phyloP scores from a whole-genome alignment of 2,113 vertebrate genomes.

The Heteronetta atricapilla region DNA sequence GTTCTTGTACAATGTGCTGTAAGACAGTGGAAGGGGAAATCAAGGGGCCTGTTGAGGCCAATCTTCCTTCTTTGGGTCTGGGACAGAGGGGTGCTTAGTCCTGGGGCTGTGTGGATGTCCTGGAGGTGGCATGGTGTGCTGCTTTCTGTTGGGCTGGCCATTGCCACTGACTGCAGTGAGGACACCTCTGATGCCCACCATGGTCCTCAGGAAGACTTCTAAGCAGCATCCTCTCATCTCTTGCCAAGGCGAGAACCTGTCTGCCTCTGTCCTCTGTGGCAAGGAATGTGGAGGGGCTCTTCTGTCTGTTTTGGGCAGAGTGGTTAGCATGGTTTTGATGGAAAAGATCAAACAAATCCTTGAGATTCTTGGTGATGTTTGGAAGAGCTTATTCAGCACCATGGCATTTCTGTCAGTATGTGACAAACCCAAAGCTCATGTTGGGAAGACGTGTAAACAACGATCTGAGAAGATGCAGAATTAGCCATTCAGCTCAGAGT shows the following conservation, averaged over 20 bases:
- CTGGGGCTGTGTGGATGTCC: neutral
- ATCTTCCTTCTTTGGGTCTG: neutral
- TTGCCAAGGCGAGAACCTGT: neutral
- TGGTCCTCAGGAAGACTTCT: neutral
- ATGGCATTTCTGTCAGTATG: rapidly evolving
- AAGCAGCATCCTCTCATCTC: neutral
- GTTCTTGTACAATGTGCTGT: neutral
- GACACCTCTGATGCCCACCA: neutral
- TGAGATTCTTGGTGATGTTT: neutral
- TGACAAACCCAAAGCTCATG: neutral
- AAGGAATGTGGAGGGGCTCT: neutral
- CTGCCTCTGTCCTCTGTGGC: neutral
- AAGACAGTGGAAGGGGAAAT: neutral
- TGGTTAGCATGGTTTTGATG: neutral
- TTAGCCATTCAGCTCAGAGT: neutral
- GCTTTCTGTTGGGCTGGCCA: rapidly evolving
- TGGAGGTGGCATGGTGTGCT: neutral
- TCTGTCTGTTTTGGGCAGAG: neutral
- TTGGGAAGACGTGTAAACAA: neutral
- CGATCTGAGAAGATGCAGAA: neutral
- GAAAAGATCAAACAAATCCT: neutral
- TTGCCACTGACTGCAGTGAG: rapidly evolving
- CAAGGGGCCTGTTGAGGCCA: neutral
- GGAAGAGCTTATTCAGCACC: neutral
- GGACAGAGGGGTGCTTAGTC: neutral